These are phyloP conservation scores for Brachionus paranguensis DNA, from an alignment of 1,140 invertebrate species.

Conservation along the genomic window DNA sequence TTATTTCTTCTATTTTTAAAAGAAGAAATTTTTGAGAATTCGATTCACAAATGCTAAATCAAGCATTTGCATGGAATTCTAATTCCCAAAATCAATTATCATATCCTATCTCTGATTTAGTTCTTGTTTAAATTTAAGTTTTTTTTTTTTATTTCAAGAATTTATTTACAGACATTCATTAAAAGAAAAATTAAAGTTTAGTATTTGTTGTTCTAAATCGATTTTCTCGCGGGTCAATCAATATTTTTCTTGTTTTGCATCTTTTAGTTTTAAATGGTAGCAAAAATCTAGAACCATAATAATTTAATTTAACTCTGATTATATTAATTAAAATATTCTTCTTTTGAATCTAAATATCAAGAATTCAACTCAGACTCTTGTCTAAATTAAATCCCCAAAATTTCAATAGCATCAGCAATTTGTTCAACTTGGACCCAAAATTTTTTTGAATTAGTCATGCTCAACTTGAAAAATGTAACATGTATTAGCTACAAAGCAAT, in stretches of 20 bases:
- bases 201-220: background rate
- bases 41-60: background rate
- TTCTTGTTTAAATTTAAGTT: constrained; percentile 5
- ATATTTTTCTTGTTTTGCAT: background rate
- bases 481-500: too few relatives aligned
- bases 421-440: too few relatives aligned
- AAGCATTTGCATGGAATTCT: constrained; percentile 5
- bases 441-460: too few relatives aligned
- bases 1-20: background rate
- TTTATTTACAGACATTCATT: background rate
- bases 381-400: background rate
- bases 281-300: background rate
- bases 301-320: background rate
- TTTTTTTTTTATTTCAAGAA: background rate
- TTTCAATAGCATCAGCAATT: too few relatives aligned
- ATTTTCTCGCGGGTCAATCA: background rate
- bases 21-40: background rate
- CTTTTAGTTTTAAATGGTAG: background rate
- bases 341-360: background rate
- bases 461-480: too few relatives aligned
- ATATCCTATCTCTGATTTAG: background rate
- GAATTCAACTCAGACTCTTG: background rate
- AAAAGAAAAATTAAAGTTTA: background rate
- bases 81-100: constrained; percentile 6
- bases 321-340: background rate